Percentiles rank a stretch among this genome's conserved stretches.
phyloP scores from a whole-genome alignment of 2,888 invertebrate genomes.

The Mesoligia furuncula region DNA sequence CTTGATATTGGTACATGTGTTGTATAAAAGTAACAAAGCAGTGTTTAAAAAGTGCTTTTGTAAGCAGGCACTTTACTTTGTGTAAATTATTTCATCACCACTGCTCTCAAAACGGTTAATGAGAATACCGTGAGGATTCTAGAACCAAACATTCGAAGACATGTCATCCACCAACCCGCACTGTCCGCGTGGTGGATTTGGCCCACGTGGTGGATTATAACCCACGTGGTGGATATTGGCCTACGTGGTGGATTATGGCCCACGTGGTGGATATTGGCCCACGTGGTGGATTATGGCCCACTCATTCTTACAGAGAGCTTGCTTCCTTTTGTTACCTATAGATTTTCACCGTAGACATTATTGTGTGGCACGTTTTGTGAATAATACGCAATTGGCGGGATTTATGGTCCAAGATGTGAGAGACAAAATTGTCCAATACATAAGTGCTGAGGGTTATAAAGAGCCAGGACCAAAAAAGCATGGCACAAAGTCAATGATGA shows the following conservation, averaged over 20 bases:
- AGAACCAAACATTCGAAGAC: too few relatives aligned
- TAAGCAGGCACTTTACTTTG: not conserved
- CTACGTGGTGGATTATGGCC: not conserved
- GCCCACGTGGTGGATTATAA: too few relatives aligned
- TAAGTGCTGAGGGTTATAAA: not conserved
- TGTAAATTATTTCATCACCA: not conserved
- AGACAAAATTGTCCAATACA: not conserved
- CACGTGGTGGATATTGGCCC: too few relatives aligned
- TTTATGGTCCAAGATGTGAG: conserved; percentile 3
- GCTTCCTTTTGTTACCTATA: not conserved
- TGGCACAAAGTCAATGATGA: too few relatives aligned
- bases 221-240: too few relatives aligned
- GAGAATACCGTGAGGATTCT: not conserved
- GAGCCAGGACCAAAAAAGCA: not conserved
- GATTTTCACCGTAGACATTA: not conserved
- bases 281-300: not conserved
- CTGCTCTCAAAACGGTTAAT: not conserved
- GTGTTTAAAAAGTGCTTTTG: not conserved
- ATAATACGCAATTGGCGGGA: conserved; percentile 17
- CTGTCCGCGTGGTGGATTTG: too few relatives aligned
- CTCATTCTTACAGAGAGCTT: too few relatives aligned
- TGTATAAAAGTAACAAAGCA: not conserved
- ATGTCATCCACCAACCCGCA: not conserved
- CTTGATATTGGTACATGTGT: not conserved
- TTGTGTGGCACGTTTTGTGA: conserved; percentile 12